These are phyloP conservation scores for Phortica variegata DNA, from an alignment of 1,140 invertebrate genomes.

Conservation along the genomic window DNA sequence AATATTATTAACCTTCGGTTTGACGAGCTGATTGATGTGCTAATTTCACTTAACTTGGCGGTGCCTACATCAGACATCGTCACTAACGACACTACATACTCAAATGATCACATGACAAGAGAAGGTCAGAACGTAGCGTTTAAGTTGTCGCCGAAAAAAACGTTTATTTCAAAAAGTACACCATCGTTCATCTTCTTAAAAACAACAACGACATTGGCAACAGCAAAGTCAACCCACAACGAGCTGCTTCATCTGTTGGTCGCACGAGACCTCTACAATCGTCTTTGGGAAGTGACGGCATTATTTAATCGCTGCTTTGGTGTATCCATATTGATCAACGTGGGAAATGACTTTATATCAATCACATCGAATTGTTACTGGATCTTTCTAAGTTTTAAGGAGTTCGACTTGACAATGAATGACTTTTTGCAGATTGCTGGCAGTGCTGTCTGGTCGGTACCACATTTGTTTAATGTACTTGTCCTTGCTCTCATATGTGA, in stretches of 20 bases:
- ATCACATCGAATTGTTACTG: slow-evolving; percentile 53
- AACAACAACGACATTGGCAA: neutral
- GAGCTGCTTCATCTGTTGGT: slow-evolving; percentile 28
- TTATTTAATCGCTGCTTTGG: slow-evolving; percentile 37
- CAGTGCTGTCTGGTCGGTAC: slow-evolving; percentile 38
- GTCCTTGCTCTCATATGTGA: slow-evolving; percentile 43
- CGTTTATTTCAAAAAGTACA: neutral
- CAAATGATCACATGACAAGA: slow-evolving; percentile 3
- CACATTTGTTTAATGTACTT: slow-evolving; percentile 44
- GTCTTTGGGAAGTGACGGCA: slow-evolving; percentile 31
- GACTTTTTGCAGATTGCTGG: slow-evolving; percentile 39
- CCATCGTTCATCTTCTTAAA: neutral
- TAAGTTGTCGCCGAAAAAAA: neutral
- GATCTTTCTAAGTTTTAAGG: slow-evolving; percentile 48
- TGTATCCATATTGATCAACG: slow-evolving; percentile 38
- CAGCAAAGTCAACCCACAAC: slow-evolving; percentile 5
- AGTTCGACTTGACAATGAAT: slow-evolving; percentile 22
- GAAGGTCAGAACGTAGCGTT: neutral
- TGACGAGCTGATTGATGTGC: slow-evolving; percentile 16
- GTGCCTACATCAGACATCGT: neutral
- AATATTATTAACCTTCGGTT: slow-evolving; percentile 31
- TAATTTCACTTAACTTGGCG: slow-evolving; percentile 27
- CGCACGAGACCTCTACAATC: slow-evolving; percentile 37
- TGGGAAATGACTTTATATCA: slow-evolving; percentile 50
- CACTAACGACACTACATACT: neutral